Evolutionary conservation across 2,888 invertebrate species (phyloP).

Genomic region (Pseudococcus longispinus): DNA sequence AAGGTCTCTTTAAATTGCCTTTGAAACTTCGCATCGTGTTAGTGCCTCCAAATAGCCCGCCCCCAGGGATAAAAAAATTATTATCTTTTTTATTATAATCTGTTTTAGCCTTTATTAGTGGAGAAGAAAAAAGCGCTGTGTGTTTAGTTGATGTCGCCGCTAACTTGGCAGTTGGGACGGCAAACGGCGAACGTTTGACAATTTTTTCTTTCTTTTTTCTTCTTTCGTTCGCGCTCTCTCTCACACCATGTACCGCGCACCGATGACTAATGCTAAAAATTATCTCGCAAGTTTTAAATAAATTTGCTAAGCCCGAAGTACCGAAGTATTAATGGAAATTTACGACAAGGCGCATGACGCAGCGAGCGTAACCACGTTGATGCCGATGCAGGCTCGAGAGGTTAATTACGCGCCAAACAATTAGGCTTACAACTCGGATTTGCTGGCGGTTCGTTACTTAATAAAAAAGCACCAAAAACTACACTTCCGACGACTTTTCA

Average conservation of each 20-base stretch:
- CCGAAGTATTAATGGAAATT: conserved; percentile 13
- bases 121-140: conserved; percentile 11
- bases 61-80: conserved; percentile 31
- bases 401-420: conserved; percentile 27
- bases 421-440: background rate
- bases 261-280: conserved; percentile 26
- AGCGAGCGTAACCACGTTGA: background rate
- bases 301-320: background rate
- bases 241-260: background rate
- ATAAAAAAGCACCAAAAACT: too few species aligned
- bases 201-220: background rate
- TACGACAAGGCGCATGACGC: background rate
- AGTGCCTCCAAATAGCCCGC: conserved; percentile 29
- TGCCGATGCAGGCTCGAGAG: background rate
- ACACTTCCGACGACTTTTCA: background rate
- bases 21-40: conserved; percentile 37
- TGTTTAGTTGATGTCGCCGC: conserved; percentile 16
- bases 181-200: background rate
- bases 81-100: conserved; percentile 39
- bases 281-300: conserved; percentile 15
- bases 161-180: background rate
- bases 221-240: background rate
- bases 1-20: conserved; percentile 35
- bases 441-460: background rate
- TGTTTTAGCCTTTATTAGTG: conserved; percentile 36